These are phyloP conservation scores for Nyleta sp. DNA, from an alignment of 2,888 invertebrate genomes.

Conservation along the genomic window DNA sequence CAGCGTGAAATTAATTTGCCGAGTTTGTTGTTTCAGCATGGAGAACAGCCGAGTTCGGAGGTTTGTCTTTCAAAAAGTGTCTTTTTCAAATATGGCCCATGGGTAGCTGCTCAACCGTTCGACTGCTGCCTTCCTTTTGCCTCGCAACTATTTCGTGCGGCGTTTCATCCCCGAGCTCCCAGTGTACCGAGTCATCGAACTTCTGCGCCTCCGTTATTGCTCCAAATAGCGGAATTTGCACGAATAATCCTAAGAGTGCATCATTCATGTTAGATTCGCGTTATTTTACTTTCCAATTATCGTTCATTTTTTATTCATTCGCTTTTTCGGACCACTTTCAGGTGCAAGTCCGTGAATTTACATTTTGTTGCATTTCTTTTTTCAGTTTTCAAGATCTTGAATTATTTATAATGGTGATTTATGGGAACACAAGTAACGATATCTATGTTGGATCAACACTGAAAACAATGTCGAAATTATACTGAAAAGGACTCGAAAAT, in stretches of 20 bases:
- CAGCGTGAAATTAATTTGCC: conserved; percentile 20
- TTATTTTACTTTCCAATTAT: conserved; percentile 32
- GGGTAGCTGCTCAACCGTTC: conserved; percentile 72
- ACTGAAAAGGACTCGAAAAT: too few relatives aligned
- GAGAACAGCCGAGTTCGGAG: conserved; percentile 3
- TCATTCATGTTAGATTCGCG: conserved; percentile 33
- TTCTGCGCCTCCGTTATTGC: conserved; percentile 78
- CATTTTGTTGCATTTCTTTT: too few relatives aligned
- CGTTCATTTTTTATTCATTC: conserved; percentile 18
- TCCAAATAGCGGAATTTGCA: conserved; percentile 78
- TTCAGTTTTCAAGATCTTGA: too few relatives aligned
- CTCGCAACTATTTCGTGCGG: conserved; percentile 71
- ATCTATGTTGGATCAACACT: too few relatives aligned
- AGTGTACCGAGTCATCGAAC: conserved; percentile 80
- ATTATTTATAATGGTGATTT: too few relatives aligned
- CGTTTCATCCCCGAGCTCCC: conserved; percentile 80
- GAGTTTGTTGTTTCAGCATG: conserved; percentile 4
- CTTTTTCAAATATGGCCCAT: conserved; percentile 76
- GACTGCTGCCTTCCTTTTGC: conserved; percentile 69
- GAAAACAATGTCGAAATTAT: too few relatives aligned
- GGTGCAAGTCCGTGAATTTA: too few relatives aligned
- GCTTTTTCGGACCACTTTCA: too few relatives aligned
- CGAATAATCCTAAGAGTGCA: conserved; percentile 73
- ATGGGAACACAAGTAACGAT: too few relatives aligned
- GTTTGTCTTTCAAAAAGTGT: conserved; percentile 32